Conservation (phyloP, 2,113 vertebrate genomes). For the Tringa solitaria region DNA sequence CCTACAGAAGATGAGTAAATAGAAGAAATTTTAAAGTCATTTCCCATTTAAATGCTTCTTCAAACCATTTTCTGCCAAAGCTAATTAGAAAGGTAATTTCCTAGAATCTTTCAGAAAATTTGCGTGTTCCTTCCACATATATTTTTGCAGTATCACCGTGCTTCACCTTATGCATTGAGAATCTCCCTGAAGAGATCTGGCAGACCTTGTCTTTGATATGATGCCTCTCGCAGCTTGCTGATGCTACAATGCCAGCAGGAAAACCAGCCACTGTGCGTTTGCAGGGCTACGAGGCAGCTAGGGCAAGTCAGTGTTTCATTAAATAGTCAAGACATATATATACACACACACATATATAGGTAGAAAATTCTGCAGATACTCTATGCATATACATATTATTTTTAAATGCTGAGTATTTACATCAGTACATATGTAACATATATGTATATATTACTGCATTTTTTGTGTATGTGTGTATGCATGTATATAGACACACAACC, state of each 20-base stretch:
- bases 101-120: not conserved
- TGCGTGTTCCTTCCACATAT: not conserved
- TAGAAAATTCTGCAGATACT: not conserved
- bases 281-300: not conserved
- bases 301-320: not conserved
- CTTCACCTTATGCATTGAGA: not conserved
- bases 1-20: not conserved
- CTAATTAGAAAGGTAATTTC: not conserved
- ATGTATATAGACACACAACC: not conserved
- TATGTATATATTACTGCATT: not conserved
- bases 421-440: not conserved
- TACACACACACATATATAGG: too few relatives aligned
- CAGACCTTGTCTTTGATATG: not conserved
- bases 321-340: not conserved
- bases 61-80: not conserved
- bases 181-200: not conserved
- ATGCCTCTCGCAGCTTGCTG: not conserved
- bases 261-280: not conserved
- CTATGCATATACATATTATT: not conserved
- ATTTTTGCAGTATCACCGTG: not conserved
- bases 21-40: not conserved
- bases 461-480: not conserved
- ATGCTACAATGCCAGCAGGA: not conserved
- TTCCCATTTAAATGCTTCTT: not conserved
- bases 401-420: not conserved